These are phyloP conservation scores for Sarcoramphus papa DNA, from an alignment of 2,797 vertebrate species.

Conservation along the genomic window DNA sequence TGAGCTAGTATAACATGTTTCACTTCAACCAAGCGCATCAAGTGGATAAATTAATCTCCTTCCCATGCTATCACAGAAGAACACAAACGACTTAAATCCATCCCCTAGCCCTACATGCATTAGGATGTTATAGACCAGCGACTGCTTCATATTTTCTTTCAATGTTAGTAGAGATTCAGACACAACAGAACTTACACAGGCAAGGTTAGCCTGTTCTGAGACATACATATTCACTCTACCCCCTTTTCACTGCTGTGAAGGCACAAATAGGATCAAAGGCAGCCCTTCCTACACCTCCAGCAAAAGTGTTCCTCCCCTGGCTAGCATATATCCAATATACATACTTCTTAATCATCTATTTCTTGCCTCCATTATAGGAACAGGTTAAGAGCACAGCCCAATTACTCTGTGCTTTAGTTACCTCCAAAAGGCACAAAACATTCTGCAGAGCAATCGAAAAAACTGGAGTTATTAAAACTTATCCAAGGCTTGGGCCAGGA, in stretches of 20 bases:
- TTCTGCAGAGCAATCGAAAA: not conserved
- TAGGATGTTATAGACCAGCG: not conserved
- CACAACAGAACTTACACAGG: not conserved
- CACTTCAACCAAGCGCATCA: not conserved
- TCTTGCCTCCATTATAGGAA: not conserved
- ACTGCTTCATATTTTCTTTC: not conserved
- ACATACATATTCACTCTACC: not conserved
- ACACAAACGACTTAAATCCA: constrained; percentile 3
- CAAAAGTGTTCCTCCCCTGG: not conserved
- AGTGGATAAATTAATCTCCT: not conserved
- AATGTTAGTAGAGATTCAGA: not conserved
- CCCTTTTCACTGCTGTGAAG: not conserved
- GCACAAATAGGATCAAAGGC: not conserved
- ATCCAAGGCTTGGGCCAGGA: not conserved
- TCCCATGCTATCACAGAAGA: not conserved
- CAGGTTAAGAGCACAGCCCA: not conserved
- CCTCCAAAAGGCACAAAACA: not conserved
- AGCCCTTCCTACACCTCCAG: not conserved
- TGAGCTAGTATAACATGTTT: not conserved
- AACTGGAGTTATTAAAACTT: not conserved
- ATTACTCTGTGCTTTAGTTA: not conserved
- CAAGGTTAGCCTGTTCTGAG: not conserved
- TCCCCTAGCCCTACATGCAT: not conserved
- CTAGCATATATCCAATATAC: not conserved
- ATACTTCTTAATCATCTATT: not conserved